Conservation (phyloP, 2,113 vertebrate genomes). For the Bubo scandiacus region DNA sequence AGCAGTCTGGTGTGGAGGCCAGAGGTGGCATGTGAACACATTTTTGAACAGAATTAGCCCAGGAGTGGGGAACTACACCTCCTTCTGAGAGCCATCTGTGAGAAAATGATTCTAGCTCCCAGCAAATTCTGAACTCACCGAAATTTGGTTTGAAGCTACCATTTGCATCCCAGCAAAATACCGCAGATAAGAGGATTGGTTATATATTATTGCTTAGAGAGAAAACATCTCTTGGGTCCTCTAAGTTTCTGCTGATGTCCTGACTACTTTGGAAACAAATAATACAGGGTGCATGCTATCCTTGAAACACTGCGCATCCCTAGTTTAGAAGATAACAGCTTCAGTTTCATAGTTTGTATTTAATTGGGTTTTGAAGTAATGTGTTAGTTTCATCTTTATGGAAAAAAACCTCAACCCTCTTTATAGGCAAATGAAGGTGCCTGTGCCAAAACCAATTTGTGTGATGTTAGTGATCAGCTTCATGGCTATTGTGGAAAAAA, state of each 20-base stretch:
- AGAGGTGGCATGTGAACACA: background rate
- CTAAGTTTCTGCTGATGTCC: background rate
- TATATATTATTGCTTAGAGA: background rate
- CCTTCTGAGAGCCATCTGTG: conserved; percentile 25
- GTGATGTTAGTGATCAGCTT: background rate
- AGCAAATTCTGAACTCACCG: background rate
- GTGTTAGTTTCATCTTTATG: background rate
- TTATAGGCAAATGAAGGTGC: background rate
- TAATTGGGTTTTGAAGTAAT: background rate
- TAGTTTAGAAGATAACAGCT: background rate
- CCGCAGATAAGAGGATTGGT: background rate
- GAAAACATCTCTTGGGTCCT: background rate
- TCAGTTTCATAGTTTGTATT: background rate
- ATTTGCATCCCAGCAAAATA: background rate
- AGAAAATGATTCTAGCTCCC: background rate
- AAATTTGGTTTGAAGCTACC: background rate
- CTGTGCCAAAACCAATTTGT: background rate
- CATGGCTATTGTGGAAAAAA: background rate
- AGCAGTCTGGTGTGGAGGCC: background rate
- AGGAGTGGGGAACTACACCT: background rate
- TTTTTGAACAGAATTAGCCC: background rate
- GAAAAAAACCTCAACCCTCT: too few species aligned
- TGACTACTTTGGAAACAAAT: background rate
- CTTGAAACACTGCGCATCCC: background rate
- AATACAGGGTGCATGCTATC: rapidly evolving